phyloP scores from a whole-genome alignment of 1,140 invertebrate genomes.

The Drosophila leontia region DNA sequence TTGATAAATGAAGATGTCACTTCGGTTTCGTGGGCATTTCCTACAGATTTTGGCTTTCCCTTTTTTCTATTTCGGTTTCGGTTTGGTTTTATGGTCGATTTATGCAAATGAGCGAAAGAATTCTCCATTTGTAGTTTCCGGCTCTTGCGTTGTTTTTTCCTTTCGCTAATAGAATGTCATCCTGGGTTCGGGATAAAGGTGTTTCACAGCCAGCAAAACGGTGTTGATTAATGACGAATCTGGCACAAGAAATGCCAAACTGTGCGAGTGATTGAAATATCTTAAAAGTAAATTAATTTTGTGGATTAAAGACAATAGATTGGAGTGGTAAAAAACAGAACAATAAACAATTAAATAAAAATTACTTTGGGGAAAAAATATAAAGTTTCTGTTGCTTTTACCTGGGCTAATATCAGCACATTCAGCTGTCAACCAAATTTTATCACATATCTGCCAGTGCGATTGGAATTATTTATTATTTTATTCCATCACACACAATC shows the following conservation, averaged over 20 bases:
- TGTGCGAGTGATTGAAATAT: slow-evolving; percentile 53
- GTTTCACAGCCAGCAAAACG: slow-evolving; percentile 20
- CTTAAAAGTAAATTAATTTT: slow-evolving; percentile 13
- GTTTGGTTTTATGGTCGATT: slow-evolving; percentile 76
- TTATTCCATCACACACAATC: slow-evolving; percentile 36
- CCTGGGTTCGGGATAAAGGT: slow-evolving; percentile 48
- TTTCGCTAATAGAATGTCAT: slow-evolving; percentile 54
- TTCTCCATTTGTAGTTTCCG: slow-evolving; percentile 46
- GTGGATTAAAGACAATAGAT: slow-evolving; percentile 7
- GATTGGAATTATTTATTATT: slow-evolving; percentile 21
- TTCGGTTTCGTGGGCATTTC: slow-evolving; percentile 8
- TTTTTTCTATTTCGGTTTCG: slow-evolving; percentile 32
- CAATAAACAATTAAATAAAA: neutral
- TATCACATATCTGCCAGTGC: slow-evolving; percentile 15
- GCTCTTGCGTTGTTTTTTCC: slow-evolving; percentile 7
- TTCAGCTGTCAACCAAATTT: slow-evolving; percentile 11
- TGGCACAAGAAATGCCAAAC: slow-evolving; percentile 32
- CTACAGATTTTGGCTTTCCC: slow-evolving; percentile 34
- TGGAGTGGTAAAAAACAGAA: neutral
- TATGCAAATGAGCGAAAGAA: slow-evolving; percentile 66
- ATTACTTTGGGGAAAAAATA: neutral
- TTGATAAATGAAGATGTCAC: slow-evolving; percentile 75
- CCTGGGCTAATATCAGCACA: neutral
- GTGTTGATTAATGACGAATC: slow-evolving; percentile 65
- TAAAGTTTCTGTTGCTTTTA: neutral